Percentiles rank a stretch among this genome's conserved stretches.
phyloP scores from a whole-genome alignment of 2,113 vertebrate genomes.

The Morphnarchus princeps region DNA sequence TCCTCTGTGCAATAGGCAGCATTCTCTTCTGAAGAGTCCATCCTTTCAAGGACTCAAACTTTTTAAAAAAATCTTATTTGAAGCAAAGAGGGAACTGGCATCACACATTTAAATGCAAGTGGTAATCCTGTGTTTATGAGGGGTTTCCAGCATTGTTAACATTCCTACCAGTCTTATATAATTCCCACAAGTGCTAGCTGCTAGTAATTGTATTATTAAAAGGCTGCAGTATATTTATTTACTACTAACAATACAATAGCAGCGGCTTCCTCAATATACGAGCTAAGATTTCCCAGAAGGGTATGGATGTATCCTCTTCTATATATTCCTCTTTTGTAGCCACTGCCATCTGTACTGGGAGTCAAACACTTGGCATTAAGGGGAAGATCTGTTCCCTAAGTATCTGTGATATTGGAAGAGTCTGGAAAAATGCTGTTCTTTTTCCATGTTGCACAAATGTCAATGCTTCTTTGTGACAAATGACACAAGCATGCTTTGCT shows the following conservation, averaged over 20 bases:
- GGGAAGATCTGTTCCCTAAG: neutral
- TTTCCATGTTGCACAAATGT: conserved; percentile 34
- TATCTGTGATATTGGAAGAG: neutral
- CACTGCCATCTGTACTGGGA: neutral
- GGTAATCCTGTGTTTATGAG: neutral
- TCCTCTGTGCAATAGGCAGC: neutral
- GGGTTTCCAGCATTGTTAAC: neutral
- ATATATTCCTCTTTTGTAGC: neutral
- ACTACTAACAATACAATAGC: neutral
- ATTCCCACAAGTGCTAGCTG: neutral
- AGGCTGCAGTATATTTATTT: neutral
- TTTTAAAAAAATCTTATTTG: neutral
- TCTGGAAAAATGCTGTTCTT: neutral
- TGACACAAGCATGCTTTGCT: conserved; percentile 33
- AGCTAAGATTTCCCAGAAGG: neutral
- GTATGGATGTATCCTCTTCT: neutral
- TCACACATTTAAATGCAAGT: neutral
- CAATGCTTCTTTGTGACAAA: conserved; percentile 28
- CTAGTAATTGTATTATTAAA: neutral
- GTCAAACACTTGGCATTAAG: neutral
- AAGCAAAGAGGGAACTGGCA: neutral
- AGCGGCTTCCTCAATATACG: neutral
- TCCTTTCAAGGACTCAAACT: neutral
- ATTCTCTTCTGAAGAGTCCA: neutral
- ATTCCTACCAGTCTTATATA: neutral